These are phyloP conservation scores for Nipponacmea schrenckii DNA, from an alignment of 2,888 invertebrate genomes.

Conservation along the genomic window DNA sequence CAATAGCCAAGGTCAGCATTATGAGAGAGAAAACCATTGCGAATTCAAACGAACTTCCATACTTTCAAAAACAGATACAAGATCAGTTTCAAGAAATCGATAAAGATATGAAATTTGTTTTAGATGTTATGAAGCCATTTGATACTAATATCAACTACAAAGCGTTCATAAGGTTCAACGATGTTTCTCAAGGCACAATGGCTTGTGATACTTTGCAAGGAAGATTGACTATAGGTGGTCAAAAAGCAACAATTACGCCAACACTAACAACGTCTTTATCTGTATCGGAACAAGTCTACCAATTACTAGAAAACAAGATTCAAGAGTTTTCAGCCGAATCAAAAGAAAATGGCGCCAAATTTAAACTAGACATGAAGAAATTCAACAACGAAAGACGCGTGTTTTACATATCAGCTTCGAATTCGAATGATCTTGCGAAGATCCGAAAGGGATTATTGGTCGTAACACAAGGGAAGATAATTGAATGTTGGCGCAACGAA, in stretches of 20 bases:
- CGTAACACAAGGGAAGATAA: constrained; percentile 32
- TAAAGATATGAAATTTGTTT: constrained; percentile 20
- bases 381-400: constrained; percentile 33
- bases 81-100: constrained; percentile 19
- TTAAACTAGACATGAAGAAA: constrained; percentile 14
- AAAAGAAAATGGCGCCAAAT: background rate
- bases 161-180: constrained; percentile 38
- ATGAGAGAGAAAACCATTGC: constrained; percentile 2
- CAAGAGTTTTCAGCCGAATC: constrained; percentile 21
- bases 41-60: constrained; percentile 10
- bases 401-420: constrained; percentile 33
- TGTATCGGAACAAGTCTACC: constrained; percentile 29
- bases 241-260: constrained; percentile 29
- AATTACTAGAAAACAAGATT: constrained; percentile 29
- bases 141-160: constrained; percentile 28
- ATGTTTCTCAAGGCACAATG: constrained; percentile 37
- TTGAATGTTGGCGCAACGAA: constrained; percentile 28
- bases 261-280: constrained; percentile 32
- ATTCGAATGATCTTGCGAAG: constrained; percentile 30
- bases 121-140: constrained; percentile 30
- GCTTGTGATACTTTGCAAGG: constrained; percentile 26
- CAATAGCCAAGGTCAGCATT: constrained; percentile 12
- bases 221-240: constrained; percentile 14
- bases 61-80: constrained; percentile 21
- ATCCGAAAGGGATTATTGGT: constrained; percentile 30